A percentile compares a stretch with the other conserved stretches of the same genome.
phyloP scores from a whole-genome alignment of 2,113 vertebrate species.

The Emberiza fucata region DNA sequence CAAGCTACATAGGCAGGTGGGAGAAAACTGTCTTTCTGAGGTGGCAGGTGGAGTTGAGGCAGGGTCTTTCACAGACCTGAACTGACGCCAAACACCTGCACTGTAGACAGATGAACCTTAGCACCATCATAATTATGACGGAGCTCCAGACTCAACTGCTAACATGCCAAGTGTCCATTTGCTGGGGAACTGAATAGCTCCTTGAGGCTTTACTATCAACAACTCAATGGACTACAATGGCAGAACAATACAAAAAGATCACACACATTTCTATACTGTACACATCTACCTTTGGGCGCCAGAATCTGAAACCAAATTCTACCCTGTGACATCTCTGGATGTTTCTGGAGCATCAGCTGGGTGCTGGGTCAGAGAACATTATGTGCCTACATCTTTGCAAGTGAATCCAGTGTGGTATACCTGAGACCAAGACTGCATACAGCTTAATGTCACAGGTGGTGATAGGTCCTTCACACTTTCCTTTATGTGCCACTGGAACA shows the following conservation, averaged over 20 bases:
- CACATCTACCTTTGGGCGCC: neutral
- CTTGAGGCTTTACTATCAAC: neutral
- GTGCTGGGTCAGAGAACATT: neutral
- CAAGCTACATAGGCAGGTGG: neutral
- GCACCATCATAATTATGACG: rapidly evolving
- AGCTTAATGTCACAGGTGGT: neutral
- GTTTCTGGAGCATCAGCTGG: neutral
- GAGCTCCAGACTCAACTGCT: neutral
- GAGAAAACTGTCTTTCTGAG: neutral
- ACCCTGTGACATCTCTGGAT: neutral
- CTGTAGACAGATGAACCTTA: neutral
- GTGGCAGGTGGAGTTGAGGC: neutral
- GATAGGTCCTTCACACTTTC: neutral
- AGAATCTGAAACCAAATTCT: neutral
- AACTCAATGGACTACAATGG: neutral
- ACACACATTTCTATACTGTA: neutral
- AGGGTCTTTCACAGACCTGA: neutral
- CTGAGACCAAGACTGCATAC: neutral
- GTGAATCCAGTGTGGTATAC: neutral
- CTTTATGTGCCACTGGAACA: neutral
- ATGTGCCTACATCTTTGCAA: neutral
- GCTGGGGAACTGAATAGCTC: neutral
- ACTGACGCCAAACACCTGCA: neutral
- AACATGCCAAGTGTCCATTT: neutral
- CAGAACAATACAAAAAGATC: neutral